Conservation (phyloP, 2,888 invertebrate genomes). For the Lasioglossum lativentre region DNA sequence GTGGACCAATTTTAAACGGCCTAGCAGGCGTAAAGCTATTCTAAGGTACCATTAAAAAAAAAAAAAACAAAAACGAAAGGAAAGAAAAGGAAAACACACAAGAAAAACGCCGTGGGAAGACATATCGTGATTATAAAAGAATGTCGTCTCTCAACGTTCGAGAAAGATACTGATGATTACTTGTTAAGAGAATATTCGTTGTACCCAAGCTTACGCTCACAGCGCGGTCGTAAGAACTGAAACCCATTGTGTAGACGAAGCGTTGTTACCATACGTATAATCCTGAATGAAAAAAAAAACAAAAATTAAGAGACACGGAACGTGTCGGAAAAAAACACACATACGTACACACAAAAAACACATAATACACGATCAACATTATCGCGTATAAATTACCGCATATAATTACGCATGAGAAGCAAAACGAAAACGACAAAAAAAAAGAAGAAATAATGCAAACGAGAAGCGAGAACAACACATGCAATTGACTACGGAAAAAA, state of each 20-base stretch:
- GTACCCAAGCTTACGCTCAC: conserved; percentile 77
- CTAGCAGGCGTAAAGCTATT: conserved; percentile 68
- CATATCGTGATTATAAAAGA: conserved; percentile 60
- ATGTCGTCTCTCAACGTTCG: conserved; percentile 69
- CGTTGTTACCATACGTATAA: conserved; percentile 59
- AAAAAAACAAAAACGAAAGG: neutral
- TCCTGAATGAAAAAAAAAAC: conserved; percentile 34
- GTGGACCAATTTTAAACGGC: conserved; percentile 95
- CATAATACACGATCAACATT: conserved; percentile 39
- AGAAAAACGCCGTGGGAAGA: conserved; percentile 65
- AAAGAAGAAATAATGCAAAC: conserved; percentile 7
- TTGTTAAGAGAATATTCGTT: conserved; percentile 71
- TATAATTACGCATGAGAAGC: conserved; percentile 39
- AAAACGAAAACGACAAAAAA: conserved; percentile 26
- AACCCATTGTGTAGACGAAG: conserved; percentile 54
- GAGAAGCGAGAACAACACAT: conserved; percentile 31
- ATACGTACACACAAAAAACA: neutral
- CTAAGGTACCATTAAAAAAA: conserved; percentile 48
- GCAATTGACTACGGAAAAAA: conserved; percentile 53
- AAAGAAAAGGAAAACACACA: neutral
- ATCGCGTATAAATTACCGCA: conserved; percentile 19
- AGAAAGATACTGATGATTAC: conserved; percentile 69
- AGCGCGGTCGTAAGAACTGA: conserved; percentile 59
- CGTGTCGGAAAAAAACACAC: conserved; percentile 2
- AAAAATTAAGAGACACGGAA: neutral